Conservation (phyloP, 2,797 vertebrate genomes). For the Megalops cyprinoides region DNA sequence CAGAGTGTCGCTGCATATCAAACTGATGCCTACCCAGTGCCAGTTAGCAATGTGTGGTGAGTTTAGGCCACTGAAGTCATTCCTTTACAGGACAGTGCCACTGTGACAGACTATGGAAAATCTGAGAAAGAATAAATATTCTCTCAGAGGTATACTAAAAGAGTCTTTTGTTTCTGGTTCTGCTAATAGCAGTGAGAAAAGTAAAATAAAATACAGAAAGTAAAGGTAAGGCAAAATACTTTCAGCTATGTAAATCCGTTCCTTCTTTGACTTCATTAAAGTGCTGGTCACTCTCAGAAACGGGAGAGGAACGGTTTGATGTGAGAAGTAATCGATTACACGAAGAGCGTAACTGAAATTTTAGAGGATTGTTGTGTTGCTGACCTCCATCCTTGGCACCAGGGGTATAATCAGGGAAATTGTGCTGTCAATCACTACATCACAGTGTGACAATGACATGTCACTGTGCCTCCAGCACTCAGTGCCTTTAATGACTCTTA, state of each 20-base stretch:
- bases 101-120: not conserved
- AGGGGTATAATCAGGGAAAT: not conserved
- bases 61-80: not conserved
- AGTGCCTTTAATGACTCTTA: conserved; percentile 3
- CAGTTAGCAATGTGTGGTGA: not conserved
- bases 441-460: conserved; percentile 6
- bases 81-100: too few species aligned
- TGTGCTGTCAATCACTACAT: not conserved
- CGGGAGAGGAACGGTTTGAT: not conserved
- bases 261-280: not conserved
- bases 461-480: not conserved
- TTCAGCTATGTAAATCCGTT: too few species aligned
- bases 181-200: too few species aligned
- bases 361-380: not conserved
- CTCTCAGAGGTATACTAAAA: too few species aligned
- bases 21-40: not conserved
- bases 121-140: too few species aligned
- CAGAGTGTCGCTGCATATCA: not conserved
- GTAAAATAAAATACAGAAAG: too few species aligned
- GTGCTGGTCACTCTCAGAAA: not conserved
- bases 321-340: not conserved
- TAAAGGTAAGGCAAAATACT: too few species aligned
- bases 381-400: not conserved
- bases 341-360: not conserved
- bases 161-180: too few species aligned